Percentiles rank a stretch among this genome's conserved stretches.
These are phyloP conservation scores for Pissodes strobi DNA, from an alignment of 1,140 invertebrate species.

Conservation along the genomic window DNA sequence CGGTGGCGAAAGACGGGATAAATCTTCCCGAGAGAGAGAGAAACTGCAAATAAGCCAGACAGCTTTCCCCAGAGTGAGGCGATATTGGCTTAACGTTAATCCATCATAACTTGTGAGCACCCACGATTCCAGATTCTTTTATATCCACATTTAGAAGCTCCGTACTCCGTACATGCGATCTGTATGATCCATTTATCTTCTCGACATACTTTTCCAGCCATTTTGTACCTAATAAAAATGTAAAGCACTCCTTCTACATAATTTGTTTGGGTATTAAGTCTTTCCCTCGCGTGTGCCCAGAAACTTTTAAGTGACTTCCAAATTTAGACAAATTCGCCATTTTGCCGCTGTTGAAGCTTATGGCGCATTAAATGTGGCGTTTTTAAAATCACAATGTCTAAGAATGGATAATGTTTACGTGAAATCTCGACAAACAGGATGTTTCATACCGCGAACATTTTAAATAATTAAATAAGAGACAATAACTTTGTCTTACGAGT, in stretches of 20 bases:
- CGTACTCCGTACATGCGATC: constrained; percentile 28
- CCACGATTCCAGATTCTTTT: constrained; percentile 26
- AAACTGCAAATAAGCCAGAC: constrained; percentile 27
- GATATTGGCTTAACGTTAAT: constrained; percentile 37
- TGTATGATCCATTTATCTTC: constrained; percentile 50
- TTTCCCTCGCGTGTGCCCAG: constrained; percentile 30
- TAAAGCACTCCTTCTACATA: constrained; percentile 54
- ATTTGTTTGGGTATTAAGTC: constrained; percentile 53
- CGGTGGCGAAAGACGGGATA: constrained; percentile 12
- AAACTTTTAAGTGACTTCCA: constrained; percentile 25
- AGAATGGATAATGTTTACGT: neutral
- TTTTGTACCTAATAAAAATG: constrained; percentile 54
- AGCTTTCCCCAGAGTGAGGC: constrained; percentile 21
- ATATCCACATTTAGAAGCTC: constrained; percentile 28
- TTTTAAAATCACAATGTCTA: constrained; percentile 2
- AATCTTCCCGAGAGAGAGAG: constrained; percentile 23
- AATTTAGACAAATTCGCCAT: constrained; percentile 31
- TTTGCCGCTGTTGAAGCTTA: constrained; percentile 28
- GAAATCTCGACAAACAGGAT: neutral
- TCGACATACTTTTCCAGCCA: constrained; percentile 43
- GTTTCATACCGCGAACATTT: no score
- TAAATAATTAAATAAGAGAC: no score
- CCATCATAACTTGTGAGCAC: constrained; percentile 38
- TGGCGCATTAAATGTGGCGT: constrained; percentile 22
- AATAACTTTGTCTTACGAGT: no score